Conservation (phyloP, 2,113 vertebrate genomes). For the Oncorhynchus masou region DNA sequence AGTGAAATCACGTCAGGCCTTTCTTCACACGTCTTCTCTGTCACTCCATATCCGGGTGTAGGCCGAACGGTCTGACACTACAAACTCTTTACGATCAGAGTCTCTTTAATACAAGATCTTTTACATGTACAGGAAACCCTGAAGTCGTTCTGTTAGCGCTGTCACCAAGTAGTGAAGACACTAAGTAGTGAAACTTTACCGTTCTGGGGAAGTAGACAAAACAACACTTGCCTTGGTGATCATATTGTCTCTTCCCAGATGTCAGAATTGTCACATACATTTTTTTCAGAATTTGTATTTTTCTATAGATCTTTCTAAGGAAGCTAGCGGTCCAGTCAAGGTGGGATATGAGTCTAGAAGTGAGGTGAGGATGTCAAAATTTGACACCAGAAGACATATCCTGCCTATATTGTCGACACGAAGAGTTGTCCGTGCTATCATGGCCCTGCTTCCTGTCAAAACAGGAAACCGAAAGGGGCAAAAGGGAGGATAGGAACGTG, state of each 20-base stretch:
- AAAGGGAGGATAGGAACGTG: constrained; percentile 21
- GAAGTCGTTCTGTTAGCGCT: not conserved
- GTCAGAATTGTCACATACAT: no score
- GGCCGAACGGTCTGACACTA: no score
- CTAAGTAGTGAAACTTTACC: not conserved
- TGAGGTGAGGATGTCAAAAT: not conserved
- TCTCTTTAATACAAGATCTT: not conserved
- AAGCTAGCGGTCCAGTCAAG: not conserved
- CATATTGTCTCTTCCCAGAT: no score
- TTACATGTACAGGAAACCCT: not conserved
- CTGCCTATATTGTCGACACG: not conserved
- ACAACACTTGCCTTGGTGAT: no score
- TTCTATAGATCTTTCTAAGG: not conserved
- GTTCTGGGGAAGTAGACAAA: not conserved
- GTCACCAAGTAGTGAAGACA: not conserved
- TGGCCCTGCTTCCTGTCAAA: constrained; percentile 34
- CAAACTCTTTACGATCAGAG: not conserved
- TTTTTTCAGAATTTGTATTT: no score
- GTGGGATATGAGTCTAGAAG: no score
- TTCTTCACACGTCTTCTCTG: no score
- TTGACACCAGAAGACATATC: not conserved
- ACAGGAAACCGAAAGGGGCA: constrained; percentile 43
- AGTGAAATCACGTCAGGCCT: no score
- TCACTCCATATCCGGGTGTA: no score
- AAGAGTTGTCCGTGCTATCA: constrained; percentile 7